These are phyloP conservation scores for Bujurquina vittata DNA, from an alignment of 2,113 vertebrate genomes.

Conservation along the genomic window DNA sequence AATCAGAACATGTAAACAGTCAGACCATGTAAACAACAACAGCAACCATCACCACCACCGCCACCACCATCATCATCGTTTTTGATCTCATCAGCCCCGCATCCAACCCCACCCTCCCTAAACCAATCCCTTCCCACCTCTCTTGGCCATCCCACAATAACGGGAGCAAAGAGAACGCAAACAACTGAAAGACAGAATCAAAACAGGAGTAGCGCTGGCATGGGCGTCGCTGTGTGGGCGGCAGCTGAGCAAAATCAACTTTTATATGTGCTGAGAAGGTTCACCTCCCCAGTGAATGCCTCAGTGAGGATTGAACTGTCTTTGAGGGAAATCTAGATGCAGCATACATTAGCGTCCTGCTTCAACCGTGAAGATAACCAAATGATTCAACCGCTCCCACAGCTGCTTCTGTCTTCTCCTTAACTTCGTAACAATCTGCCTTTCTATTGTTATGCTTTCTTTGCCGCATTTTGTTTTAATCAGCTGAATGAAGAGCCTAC, in stretches of 20 bases:
- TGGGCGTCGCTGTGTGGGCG: constrained; percentile 56
- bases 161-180: constrained; percentile 87
- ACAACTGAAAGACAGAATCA: constrained; percentile 48
- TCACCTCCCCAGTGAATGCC: constrained; percentile 62
- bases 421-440: constrained; percentile 71
- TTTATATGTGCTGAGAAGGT: constrained; percentile 68
- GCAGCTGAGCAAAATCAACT: constrained; percentile 63
- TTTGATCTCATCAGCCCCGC: constrained; percentile 65
- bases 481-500: constrained; percentile 74
- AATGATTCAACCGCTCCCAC: constrained; percentile 81
- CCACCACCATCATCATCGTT: constrained; percentile 32
- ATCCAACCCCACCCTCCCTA: constrained; percentile 83
- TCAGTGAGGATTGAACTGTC: constrained; percentile 82
- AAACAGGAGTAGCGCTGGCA: constrained; percentile 44
- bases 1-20: constrained; percentile 92
- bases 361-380: constrained; percentile 64
- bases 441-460: constrained; percentile 57
- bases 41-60: constrained; percentile 29
- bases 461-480: constrained; percentile 88
- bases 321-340: constrained; percentile 50
- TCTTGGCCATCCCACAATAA: constrained; percentile 85
- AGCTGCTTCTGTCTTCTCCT: constrained; percentile 80
- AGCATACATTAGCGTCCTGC: constrained; percentile 64
- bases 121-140: constrained; percentile 81
- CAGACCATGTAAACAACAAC: constrained; percentile 49